These are phyloP conservation scores for Spinus olivaceus DNA, from an alignment of 2,797 vertebrate species.

Conservation along the genomic window DNA sequence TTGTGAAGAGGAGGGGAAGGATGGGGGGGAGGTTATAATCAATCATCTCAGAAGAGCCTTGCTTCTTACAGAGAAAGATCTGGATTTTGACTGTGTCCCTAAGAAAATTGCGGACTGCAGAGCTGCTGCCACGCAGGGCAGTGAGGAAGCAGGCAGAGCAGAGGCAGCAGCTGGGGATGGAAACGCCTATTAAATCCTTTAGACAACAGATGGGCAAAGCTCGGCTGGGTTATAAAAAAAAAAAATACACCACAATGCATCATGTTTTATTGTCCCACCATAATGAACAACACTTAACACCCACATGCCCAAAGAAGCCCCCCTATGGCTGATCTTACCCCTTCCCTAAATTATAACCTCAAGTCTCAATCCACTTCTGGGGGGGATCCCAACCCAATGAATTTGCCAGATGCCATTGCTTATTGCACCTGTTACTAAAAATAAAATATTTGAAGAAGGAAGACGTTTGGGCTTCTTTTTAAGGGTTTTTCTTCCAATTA, in stretches of 20 bases:
- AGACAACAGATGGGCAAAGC: slow-evolving; percentile 83
- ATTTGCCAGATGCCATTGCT: slow-evolving; percentile 7
- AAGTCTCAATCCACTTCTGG: slow-evolving; percentile 25
- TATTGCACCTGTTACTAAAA: slow-evolving; percentile 14
- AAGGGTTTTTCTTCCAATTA: slow-evolving; percentile 24
- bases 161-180: slow-evolving; percentile 80
- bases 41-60: slow-evolving; percentile 68
- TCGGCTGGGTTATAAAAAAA: slow-evolving; percentile 53
- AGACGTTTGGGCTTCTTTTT: neutral
- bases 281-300: slow-evolving; percentile 68
- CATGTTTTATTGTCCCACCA: slow-evolving; percentile 69
- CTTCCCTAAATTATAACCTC: neutral
- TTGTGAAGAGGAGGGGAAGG: slow-evolving; percentile 50
- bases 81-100: slow-evolving; percentile 74
- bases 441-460: neutral
- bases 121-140: slow-evolving; percentile 70
- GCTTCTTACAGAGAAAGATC: slow-evolving; percentile 74
- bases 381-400: neutral
- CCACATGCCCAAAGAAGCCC: slow-evolving; percentile 53
- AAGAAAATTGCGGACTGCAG: slow-evolving; percentile 75
- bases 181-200: slow-evolving; percentile 81
- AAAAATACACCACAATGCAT: slow-evolving; percentile 64
- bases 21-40: slow-evolving; percentile 42
- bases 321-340: neutral
- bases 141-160: slow-evolving; percentile 70